A percentile compares a stretch with the other conserved stretches of the same genome.
Evolutionary conservation across 2,113 vertebrate genomes (phyloP).

Genomic region (Oceanites oceanicus): DNA sequence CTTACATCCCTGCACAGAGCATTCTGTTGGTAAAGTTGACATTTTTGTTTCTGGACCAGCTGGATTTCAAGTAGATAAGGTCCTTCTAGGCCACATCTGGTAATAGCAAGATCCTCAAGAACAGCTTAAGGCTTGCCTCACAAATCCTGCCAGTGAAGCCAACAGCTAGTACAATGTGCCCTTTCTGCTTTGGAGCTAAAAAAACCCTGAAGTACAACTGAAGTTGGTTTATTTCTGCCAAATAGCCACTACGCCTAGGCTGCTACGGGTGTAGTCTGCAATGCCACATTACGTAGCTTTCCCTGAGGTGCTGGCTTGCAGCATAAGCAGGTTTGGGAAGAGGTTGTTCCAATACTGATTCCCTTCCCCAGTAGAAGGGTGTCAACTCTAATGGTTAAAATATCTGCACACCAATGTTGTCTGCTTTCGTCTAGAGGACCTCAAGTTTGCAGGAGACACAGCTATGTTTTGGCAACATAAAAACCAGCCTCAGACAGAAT

Average conservation of each 20-base stretch:
- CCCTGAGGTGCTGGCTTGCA: not conserved
- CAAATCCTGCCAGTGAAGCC: not conserved
- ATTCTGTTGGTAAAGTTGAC: not conserved
- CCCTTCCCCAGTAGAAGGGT: not conserved
- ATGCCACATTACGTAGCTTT: not conserved
- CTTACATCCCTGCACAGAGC: not conserved
- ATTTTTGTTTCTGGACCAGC: not conserved
- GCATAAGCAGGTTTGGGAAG: not conserved
- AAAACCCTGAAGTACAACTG: not conserved
- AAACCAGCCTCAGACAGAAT: conserved; percentile 29
- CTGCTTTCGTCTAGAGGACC: not conserved
- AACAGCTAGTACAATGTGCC: not conserved
- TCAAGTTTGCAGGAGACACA: not conserved
- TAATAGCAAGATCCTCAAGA: not conserved
- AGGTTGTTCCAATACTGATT: not conserved
- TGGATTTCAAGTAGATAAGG: not conserved
- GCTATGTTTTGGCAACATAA: conserved; percentile 30
- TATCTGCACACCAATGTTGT: not conserved
- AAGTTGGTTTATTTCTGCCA: not conserved
- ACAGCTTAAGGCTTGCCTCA: not conserved
- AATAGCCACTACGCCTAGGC: not conserved
- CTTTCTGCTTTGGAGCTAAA: conserved; percentile 23
- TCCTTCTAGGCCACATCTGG: not conserved
- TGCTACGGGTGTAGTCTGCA: not conserved
- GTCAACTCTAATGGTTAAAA: not conserved